phyloP scores from a whole-genome alignment of 2,888 invertebrate genomes.

The Mythimna ferrago region DNA sequence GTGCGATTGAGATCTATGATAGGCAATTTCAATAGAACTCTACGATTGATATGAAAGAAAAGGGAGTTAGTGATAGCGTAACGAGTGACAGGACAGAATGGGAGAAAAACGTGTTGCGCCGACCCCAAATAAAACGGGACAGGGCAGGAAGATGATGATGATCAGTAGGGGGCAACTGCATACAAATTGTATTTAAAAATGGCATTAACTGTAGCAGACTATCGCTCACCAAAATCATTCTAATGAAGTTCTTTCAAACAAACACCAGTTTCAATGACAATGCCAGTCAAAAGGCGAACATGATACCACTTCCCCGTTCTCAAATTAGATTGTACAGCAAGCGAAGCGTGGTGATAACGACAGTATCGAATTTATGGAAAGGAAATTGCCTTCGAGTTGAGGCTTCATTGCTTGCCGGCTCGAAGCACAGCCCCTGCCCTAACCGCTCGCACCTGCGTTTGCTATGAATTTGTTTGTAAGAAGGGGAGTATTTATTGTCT shows the following conservation, averaged over 20 bases:
- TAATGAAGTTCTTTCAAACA: conserved; percentile 1
- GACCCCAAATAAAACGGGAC: no score
- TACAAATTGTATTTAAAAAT: not conserved
- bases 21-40: not conserved
- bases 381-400: conserved; percentile 70
- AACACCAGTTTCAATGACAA: conserved; percentile 39
- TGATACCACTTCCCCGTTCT: conserved; percentile 67
- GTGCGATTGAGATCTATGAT: not conserved
- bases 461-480: conserved; percentile 49
- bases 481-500: conserved; percentile 45
- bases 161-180: not conserved
- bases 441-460: conserved; percentile 69
- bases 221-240: not conserved
- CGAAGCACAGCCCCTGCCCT: conserved; percentile 50
- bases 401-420: conserved; percentile 62
- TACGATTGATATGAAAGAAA: no score
- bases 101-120: no score
- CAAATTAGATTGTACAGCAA: conserved; percentile 71
- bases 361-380: conserved; percentile 65
- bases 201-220: not conserved
- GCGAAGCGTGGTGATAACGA: conserved; percentile 67
- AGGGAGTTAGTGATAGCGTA: no score
- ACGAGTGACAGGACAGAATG: no score
- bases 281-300: conserved; percentile 56
- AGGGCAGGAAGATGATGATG: no score